A percentile compares a stretch with the other conserved stretches of the same genome.
phyloP scores from a whole-genome alignment of 2,113 vertebrate genomes.

The Pomatostomus ruficeps region DNA sequence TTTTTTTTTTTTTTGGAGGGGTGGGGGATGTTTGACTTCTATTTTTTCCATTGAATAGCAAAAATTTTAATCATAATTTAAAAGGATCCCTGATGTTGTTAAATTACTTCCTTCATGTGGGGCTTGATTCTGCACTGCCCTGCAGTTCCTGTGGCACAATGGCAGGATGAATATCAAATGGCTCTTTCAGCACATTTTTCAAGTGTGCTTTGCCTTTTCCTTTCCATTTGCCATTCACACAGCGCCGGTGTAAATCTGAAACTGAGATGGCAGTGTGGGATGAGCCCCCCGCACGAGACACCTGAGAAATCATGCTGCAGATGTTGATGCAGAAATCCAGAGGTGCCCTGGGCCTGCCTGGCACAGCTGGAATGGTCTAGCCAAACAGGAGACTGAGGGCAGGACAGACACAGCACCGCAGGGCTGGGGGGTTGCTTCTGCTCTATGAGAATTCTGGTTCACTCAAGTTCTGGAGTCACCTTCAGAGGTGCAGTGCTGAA shows the following conservation, averaged over 20 bases:
- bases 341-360: neutral
- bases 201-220: neutral
- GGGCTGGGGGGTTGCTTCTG: neutral
- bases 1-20: neutral
- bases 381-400: neutral
- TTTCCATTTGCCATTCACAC: neutral
- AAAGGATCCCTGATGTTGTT: neutral
- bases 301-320: neutral
- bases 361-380: neutral
- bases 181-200: neutral
- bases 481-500: conserved; percentile 34
- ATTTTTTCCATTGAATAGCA: neutral
- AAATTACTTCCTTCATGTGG: neutral
- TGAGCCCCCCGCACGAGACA: neutral
- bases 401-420: neutral
- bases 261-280: neutral
- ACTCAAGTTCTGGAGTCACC: conserved; percentile 18
- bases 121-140: neutral
- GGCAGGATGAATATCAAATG: neutral
- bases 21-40: neutral
- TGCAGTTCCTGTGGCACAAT: neutral
- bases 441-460: neutral
- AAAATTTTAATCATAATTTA: neutral
- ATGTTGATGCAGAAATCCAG: neutral
- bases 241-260: neutral